Percentiles rank a stretch among this genome's conserved stretches.
Evolutionary conservation across 2,888 invertebrate genomes (phyloP).

Genomic region (Venusia cambrica): DNA sequence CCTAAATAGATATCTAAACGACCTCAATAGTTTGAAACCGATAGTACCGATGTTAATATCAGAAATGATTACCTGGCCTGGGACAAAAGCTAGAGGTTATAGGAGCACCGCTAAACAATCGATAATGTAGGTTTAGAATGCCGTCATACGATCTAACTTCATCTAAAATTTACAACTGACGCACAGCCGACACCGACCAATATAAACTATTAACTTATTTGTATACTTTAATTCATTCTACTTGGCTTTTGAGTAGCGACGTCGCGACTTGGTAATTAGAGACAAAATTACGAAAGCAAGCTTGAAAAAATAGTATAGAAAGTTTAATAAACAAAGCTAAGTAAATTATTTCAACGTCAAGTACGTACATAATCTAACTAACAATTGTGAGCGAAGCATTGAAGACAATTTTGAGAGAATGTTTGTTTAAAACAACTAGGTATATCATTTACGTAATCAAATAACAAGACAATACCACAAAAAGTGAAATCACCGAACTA

Average conservation of each 20-base stretch:
- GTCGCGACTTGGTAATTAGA: too few relatives aligned
- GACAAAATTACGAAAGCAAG: constrained; percentile 10
- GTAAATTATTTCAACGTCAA: constrained; percentile 17
- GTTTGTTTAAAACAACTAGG: constrained; percentile 15
- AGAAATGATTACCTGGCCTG: constrained; percentile 19
- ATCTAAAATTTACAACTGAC: constrained; percentile 44
- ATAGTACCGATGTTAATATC: constrained; percentile 16
- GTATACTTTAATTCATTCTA: constrained; percentile 9
- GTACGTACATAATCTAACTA: constrained; percentile 23
- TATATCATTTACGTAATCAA: constrained; percentile 30
- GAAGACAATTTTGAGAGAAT: constrained; percentile 20
- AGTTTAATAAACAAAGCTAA: constrained; percentile 13
- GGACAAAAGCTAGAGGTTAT: constrained; percentile 25
- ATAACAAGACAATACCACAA: constrained; percentile 32
- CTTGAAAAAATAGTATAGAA: constrained; percentile 17
- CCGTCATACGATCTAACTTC: constrained; percentile 36
- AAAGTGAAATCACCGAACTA: constrained; percentile 41
- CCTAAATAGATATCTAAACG: constrained; percentile 23
- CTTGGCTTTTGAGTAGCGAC: constrained; percentile 2
- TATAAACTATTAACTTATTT: constrained; percentile 6
- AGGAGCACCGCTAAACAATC: constrained; percentile 22
- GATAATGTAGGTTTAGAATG: constrained; percentile 26
- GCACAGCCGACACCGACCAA: constrained; percentile 31
- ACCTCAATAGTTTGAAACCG: constrained; percentile 21
- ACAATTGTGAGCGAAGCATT: constrained; percentile 20